Base-by-base conservation (phyloP, 1,140 invertebrate genomes). In the Hermetia illucens region DNA sequence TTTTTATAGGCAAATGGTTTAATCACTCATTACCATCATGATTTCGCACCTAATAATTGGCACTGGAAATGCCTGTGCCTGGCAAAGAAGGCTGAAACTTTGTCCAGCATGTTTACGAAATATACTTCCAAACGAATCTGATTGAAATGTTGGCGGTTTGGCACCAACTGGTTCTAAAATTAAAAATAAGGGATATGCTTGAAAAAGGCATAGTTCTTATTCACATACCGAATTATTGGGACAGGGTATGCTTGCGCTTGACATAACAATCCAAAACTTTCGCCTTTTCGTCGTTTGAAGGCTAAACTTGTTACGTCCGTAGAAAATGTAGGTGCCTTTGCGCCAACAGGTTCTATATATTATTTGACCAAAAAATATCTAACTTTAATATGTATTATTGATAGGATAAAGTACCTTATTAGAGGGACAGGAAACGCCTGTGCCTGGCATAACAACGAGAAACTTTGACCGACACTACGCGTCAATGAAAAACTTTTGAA, bases 401-500 rank as follows among this genome's bases (percentile, higher is more conserved):
- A 34, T 10, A 17, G 20, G 36, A 21, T 19, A 13, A 34, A 41
- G 38, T 36, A 77, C 76, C 75, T 75, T 71, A 76, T 77, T 52
- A 69, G 58, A 52, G 78, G 79, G 61, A 77, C 70, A 41, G 82
- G 81, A 62, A 73, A 78, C 45, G 75, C 79, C 65, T 82, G 78
- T 38, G 79, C 79, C 61, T 81, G 75, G 53, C 79, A 83, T 41
- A 74, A 65, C 47, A 80, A 57, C 43, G 68, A 73, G 47, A 76
- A 71, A 36, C 53, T 54, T 47, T 55, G 52, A 25, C 46, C 41
- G 31, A 49, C 49, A 45, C 55, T 46, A 40, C 65, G 63, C 45
- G 60, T 49, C 47, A 65, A 67, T 50, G 59, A 62, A 50, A 62
- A 66, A 42, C 64, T 65, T 47, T 69, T 67, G 25, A 65, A 67